These are phyloP conservation scores for Leptopilina clavipes DNA, from an alignment of 1,140 invertebrate species.

Conservation along the genomic window DNA sequence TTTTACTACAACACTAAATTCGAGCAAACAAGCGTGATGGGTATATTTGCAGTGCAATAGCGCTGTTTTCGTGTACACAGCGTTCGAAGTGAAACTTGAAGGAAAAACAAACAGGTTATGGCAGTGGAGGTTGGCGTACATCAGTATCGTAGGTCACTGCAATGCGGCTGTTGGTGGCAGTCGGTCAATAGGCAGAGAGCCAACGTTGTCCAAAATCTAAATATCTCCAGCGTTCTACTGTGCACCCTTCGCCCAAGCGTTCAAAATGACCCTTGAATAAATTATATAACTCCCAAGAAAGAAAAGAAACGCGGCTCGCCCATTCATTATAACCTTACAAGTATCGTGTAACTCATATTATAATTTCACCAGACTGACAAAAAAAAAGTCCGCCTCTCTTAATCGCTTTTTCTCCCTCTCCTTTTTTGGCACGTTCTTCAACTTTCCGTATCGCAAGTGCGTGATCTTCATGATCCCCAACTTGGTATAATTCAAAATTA, in stretches of 20 bases:
- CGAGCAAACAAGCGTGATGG: constrained; percentile 23
- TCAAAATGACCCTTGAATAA: constrained; percentile 2
- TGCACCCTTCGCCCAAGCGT: constrained; percentile 34
- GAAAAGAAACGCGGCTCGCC: background rate
- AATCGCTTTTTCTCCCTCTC: background rate
- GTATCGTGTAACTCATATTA: constrained; percentile 13
- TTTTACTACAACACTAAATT: constrained; percentile 32
- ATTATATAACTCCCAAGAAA: constrained; percentile 6
- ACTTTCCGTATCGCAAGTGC: constrained; percentile 6
- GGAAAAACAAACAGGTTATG: constrained; percentile 39
- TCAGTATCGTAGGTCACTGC: constrained; percentile 47
- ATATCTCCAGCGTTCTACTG: constrained; percentile 36
- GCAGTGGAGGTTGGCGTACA: background rate
- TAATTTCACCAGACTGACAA: background rate
- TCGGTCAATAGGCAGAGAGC: constrained; percentile 50
- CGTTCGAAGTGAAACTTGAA: constrained; percentile 25
- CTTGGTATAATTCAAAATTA: too few species aligned
- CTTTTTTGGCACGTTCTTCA: constrained; percentile 8
- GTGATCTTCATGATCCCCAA: background rate
- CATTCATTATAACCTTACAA: constrained; percentile 24
- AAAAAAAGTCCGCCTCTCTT: background rate
- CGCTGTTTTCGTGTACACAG: constrained; percentile 12
- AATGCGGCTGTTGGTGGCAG: constrained; percentile 52
- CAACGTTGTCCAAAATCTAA: constrained; percentile 41
- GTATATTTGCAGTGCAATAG: constrained; percentile 18